phyloP scores from a whole-genome alignment of 2,888 invertebrate species.

The Cryptocheilus praepositus region DNA sequence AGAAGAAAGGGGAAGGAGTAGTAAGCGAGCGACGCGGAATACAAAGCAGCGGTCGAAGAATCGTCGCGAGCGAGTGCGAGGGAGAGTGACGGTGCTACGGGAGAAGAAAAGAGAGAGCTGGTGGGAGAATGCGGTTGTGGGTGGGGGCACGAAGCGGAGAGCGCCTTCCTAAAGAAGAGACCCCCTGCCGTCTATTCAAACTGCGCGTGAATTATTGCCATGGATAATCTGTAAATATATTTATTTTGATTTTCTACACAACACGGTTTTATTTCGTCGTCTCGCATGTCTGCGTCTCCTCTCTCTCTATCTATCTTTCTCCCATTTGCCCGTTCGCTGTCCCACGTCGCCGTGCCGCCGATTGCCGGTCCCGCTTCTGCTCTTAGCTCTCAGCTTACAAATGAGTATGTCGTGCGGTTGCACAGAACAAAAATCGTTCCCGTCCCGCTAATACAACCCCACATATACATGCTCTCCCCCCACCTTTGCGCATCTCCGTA shows the following conservation, averaged over 20 bases:
- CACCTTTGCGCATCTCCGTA: background rate
- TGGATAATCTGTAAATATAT: conserved; percentile 74
- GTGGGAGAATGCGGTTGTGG: conserved; percentile 31
- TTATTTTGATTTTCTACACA: conserved; percentile 72
- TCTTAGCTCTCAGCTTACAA: conserved; percentile 61
- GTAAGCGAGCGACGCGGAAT: conserved; percentile 67
- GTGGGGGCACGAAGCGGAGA: conserved; percentile 40
- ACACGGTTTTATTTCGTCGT: conserved; percentile 61
- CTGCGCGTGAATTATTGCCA: conserved; percentile 70
- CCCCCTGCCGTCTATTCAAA: conserved; percentile 73
- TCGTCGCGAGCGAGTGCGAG: conserved; percentile 28
- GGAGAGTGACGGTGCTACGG: too few species aligned
- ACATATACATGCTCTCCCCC: background rate
- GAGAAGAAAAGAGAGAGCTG: conserved; percentile 30
- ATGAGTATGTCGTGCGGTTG: conserved; percentile 45
- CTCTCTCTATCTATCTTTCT: conserved; percentile 13
- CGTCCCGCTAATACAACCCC: conserved; percentile 1
- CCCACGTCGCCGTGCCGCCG: background rate
- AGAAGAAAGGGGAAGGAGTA: conserved; percentile 46
- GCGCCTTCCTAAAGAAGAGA: conserved; percentile 58
- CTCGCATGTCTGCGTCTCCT: conserved; percentile 28
- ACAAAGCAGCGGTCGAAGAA: conserved; percentile 67
- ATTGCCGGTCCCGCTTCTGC: conserved; percentile 23
- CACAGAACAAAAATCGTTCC: conserved; percentile 37
- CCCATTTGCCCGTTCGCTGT: background rate